Evolutionary conservation across 2,113 vertebrate species (phyloP), one percentile per base, ranked within the genome.

Genomic region (Cebidichthys violaceus): DNA sequence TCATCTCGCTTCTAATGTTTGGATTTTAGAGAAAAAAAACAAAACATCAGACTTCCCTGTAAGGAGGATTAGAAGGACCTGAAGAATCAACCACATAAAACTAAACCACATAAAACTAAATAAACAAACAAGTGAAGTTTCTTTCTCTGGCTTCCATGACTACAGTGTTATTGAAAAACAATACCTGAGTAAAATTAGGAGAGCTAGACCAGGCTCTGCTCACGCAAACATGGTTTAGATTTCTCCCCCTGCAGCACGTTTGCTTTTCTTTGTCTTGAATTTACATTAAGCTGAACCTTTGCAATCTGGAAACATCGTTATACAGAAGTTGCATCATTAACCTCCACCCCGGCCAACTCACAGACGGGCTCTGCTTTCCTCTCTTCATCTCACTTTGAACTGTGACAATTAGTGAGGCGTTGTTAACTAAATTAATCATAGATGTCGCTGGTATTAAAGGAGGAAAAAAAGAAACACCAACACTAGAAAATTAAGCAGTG

Each of bases 91-190:
- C 6, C 37, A 69, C n/a, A 77, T 57, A 65, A 55, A 55, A 57
- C 70, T n/a, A 74, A 74, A 86, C 6, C 37, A 69, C n/a, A 77
- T 57, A 65, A 55, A 55, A 57, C 70, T n/a, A 74, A 74, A 86
- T 11, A 85, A 59, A 69, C 82, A 91, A 91, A 84, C 57, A 74
- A 69, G 54, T 50, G 0, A 80, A 77, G 83, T 76, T 80, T 77
- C 90, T 90, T 82, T 20, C 85, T 90, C 89, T 22, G 79, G 92
- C 94, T 95, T 92, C 96, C 93, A 96, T 95, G 94, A 94, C 88
- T 93, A 96, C 94, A 93, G 73, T 95, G 95, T 95, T 96, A 94
- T 88, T 95, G 94, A 96, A 96, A 57, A 96, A 96, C 94, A 96
- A 94, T 93, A 95, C 93, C 94, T 92, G 90, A 94, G 94, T 82